Evolutionary conservation across 64 coral and sea anemone genomes (phyloP).

Genomic region (Montipora sp.): DNA sequence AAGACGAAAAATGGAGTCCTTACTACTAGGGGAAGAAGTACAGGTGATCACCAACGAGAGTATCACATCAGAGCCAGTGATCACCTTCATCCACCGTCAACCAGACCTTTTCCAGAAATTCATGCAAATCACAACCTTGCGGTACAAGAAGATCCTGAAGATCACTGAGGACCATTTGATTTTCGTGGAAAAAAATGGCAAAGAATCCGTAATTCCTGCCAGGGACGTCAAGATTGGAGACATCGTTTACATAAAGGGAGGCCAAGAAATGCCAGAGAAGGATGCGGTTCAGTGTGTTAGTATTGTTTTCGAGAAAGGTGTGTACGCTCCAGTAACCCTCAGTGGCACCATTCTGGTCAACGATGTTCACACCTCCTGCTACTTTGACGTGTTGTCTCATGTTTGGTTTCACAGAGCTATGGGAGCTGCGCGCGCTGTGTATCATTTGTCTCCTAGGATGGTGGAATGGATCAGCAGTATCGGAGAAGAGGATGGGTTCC

Average conservation of each 20-base stretch:
- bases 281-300: background rate
- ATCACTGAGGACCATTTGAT: background rate
- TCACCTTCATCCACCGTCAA: conserved; percentile 1
- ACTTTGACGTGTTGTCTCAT: conserved; percentile 12
- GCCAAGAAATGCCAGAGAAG: background rate
- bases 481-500: background rate
- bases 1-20: too few species aligned
- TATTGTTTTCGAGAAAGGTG: conserved; percentile 3
- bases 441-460: background rate
- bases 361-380: conserved; percentile 12
- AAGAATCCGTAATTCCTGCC: background rate
- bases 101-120: background rate
- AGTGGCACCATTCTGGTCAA: conserved; percentile 20
- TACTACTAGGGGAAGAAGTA: background rate
- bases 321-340: conserved; percentile 12
- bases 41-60: background rate
- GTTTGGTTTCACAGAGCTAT: background rate
- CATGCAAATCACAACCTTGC: background rate
- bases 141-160: background rate
- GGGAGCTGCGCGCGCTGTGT: background rate
- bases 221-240: background rate
- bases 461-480: background rate
- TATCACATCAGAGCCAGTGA: background rate
- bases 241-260: background rate
- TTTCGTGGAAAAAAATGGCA: background rate